Evolutionary conservation across 2,113 vertebrate species (phyloP).

Genomic region (Tretioscincus oriximinensis): DNA sequence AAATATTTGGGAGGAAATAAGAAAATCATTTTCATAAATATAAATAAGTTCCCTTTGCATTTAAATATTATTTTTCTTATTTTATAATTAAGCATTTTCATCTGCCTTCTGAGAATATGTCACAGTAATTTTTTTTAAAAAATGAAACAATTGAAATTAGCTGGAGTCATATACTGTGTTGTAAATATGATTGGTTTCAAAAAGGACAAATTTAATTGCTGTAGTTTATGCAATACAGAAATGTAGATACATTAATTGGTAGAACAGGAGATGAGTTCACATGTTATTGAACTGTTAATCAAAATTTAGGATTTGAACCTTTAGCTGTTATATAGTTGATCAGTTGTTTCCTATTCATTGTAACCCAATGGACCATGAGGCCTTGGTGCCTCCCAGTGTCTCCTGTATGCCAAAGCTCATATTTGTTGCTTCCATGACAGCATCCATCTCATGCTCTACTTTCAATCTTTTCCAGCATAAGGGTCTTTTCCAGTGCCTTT

Average conservation of each 20-base stretch:
- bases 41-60: background rate
- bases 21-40: background rate
- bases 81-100: background rate
- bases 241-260: background rate
- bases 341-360: no score
- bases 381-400: no score
- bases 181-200: constrained; percentile 1
- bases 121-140: background rate
- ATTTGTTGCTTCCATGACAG: no score
- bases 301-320: background rate
- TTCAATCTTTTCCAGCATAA: no score
- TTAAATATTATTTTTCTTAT: accelerated
- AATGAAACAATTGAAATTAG: background rate
- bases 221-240: background rate
- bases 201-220: background rate
- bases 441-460: no score
- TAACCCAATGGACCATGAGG: no score
- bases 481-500: background rate
- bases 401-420: no score
- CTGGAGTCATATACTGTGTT: background rate
- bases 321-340: no score
- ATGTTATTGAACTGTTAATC: background rate
- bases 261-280: background rate
- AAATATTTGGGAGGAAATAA: background rate
- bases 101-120: background rate